Conservation (phyloP, 1,140 invertebrate species). For the Helicoverpa armigera region DNA sequence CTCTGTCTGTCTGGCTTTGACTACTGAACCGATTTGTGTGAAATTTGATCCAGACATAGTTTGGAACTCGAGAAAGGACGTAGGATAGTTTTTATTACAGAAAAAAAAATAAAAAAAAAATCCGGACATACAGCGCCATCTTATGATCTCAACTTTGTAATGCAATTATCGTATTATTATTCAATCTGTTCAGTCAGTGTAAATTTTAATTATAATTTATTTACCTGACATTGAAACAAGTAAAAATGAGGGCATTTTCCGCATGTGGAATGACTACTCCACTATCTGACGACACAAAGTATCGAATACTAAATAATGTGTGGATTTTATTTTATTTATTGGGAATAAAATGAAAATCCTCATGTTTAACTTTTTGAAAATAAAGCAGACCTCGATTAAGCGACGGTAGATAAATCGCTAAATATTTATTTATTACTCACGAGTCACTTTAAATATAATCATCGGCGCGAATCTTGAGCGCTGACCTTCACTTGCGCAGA, state of each 20-base stretch:
- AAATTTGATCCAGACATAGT: too few relatives aligned
- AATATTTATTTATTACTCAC: constrained; percentile 22
- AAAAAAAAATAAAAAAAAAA: neutral
- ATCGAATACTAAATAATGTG: constrained; percentile 18
- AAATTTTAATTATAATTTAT: neutral
- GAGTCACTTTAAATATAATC: neutral
- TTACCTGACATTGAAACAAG: neutral
- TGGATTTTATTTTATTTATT: constrained; percentile 39
- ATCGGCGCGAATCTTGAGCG: too few relatives aligned
- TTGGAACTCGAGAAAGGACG: too few relatives aligned
- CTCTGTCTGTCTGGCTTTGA: too few relatives aligned
- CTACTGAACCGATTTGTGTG: too few relatives aligned
- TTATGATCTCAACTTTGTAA: neutral
- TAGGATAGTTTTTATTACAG: too few relatives aligned
- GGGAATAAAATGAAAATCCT: constrained; percentile 23
- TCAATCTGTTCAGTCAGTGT: neutral
- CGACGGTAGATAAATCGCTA: constrained; percentile 6
- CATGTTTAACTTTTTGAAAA: neutral
- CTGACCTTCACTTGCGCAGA: too few relatives aligned
- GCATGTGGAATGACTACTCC: neutral
- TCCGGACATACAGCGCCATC: neutral
- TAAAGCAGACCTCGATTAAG: constrained; percentile 3
- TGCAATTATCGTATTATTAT: neutral
- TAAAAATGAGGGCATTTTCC: neutral
- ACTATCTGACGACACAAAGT: neutral